Evolutionary conservation across 1,140 invertebrate genomes (phyloP).

Genomic region (Thaumetopoea pityocampa): DNA sequence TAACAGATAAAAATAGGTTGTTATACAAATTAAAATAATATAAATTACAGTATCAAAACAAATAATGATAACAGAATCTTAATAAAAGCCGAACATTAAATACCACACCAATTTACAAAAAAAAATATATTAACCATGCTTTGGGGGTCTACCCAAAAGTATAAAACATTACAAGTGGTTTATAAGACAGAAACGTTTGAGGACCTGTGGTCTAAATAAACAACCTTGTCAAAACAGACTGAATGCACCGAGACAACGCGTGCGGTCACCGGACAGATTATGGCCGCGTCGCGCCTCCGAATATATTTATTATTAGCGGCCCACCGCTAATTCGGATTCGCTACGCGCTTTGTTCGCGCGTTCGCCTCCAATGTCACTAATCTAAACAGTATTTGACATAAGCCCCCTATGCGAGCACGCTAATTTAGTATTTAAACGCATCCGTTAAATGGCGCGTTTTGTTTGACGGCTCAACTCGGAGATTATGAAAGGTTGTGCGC

Average conservation of each 20-base stretch:
- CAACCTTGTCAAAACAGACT: slow-evolving; percentile 23
- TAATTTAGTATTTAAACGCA: slow-evolving; percentile 32
- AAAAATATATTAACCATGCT: too few relatives aligned
- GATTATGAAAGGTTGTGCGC: slow-evolving; percentile 37
- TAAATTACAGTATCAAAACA: too few relatives aligned
- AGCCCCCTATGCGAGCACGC: slow-evolving; percentile 13
- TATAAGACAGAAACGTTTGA: background rate
- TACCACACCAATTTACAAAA: too few relatives aligned
- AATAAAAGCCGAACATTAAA: too few relatives aligned
- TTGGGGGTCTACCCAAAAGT: too few relatives aligned
- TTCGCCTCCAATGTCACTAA: slow-evolving; percentile 54
- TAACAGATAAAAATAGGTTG: too few relatives aligned
- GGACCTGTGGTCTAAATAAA: slow-evolving; percentile 8
- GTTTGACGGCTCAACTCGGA: slow-evolving; percentile 11
- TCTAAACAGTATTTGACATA: slow-evolving; percentile 47
- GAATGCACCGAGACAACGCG: slow-evolving; percentile 22
- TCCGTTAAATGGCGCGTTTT: slow-evolving; percentile 24
- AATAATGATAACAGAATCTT: too few relatives aligned
- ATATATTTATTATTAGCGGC: background rate
- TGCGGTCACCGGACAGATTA: slow-evolving; percentile 11
- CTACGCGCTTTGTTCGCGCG: slow-evolving; percentile 46
- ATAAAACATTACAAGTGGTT: too few relatives aligned
- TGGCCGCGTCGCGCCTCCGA: slow-evolving; percentile 7
- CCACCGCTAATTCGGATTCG: slow-evolving; percentile 41
- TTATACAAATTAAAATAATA: too few relatives aligned